phyloP scores from a whole-genome alignment of 2,888 invertebrate species.

The Diarsia brunnea region DNA sequence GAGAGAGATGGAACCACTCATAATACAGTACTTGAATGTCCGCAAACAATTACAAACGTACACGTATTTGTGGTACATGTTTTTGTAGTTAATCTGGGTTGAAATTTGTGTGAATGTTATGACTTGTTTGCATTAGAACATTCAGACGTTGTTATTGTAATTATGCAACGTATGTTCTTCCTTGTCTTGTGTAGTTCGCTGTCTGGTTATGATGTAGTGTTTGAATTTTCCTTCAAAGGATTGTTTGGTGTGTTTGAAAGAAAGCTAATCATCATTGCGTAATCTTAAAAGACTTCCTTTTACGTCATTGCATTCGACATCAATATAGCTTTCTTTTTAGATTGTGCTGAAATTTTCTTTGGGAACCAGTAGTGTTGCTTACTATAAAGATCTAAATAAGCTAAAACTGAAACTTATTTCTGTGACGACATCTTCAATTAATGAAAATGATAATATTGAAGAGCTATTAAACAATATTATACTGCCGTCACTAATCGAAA shows the following conservation, averaged over 20 bases:
- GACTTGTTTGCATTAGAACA: constrained; percentile 25
- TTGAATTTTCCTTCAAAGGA: constrained; percentile 5
- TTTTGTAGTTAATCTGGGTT: constrained; percentile 54
- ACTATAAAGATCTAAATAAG: neutral
- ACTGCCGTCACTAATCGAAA: too few relatives aligned
- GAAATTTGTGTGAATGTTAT: constrained; percentile 51
- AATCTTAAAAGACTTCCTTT: neutral
- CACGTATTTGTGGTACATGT: constrained; percentile 48
- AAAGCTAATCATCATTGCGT: neutral
- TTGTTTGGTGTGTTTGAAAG: neutral
- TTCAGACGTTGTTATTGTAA: constrained; percentile 20
- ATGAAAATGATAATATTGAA: too few relatives aligned
- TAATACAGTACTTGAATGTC: constrained; percentile 55
- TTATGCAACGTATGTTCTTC: constrained; percentile 29
- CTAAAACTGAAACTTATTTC: neutral
- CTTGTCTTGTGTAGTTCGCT: constrained; percentile 9
- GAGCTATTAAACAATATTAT: neutral
- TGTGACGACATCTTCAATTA: neutral
- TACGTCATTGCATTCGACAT: neutral
- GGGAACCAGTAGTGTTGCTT: neutral
- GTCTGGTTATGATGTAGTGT: neutral
- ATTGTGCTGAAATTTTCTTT: neutral
- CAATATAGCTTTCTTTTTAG: too few relatives aligned
- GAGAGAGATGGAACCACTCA: constrained; percentile 50
- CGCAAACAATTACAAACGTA: constrained; percentile 58